These are phyloP conservation scores for Tachyglossus aculeatus DNA, from an alignment of 2,797 vertebrate genomes.

Conservation along the genomic window DNA sequence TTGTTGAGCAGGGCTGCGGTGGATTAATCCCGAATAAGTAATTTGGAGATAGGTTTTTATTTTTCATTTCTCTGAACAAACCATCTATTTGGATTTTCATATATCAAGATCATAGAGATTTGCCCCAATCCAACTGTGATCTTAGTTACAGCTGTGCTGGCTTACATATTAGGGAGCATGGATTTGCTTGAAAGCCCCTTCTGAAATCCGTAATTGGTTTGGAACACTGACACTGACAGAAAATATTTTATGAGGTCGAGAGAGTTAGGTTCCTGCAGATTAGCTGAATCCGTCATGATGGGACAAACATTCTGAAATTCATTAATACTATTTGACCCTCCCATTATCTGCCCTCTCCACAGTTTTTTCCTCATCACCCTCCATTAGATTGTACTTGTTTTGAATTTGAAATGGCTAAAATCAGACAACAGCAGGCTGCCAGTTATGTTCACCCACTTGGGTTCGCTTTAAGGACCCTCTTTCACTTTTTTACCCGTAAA, in stretches of 20 bases:
- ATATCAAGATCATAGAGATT: slow-evolving; percentile 85
- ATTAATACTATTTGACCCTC: slow-evolving; percentile 62
- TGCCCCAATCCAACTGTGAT: slow-evolving; percentile 83
- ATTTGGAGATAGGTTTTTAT: slow-evolving; percentile 83
- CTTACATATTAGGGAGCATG: slow-evolving; percentile 77
- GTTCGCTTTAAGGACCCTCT: too few relatives aligned
- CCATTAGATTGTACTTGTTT: not conserved
- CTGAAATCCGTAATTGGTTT: slow-evolving; percentile 81
- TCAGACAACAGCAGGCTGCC: too few relatives aligned
- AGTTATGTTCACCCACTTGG: too few relatives aligned
- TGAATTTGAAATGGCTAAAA: slow-evolving; percentile 11
- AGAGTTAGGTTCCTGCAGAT: slow-evolving; percentile 75
- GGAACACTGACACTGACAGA: slow-evolving; percentile 79
- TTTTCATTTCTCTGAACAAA: slow-evolving; percentile 83
- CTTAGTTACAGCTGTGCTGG: slow-evolving; percentile 79
- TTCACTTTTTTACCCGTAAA: too few relatives aligned
- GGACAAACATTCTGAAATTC: slow-evolving; percentile 72
- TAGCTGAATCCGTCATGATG: slow-evolving; percentile 76
- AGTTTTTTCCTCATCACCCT: slow-evolving; percentile 42
- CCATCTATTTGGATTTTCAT: slow-evolving; percentile 83
- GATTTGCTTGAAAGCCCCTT: slow-evolving; percentile 79
- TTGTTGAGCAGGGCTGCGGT: slow-evolving; percentile 73
- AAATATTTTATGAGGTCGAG: slow-evolving; percentile 78
- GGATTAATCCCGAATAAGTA: slow-evolving; percentile 85
- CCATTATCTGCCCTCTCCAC: slow-evolving; percentile 52